Evolutionary conservation across 2,113 vertebrate genomes (phyloP), one percentile per base, ranked within the genome.

Genomic region (Picathartes gymnocephalus): DNA sequence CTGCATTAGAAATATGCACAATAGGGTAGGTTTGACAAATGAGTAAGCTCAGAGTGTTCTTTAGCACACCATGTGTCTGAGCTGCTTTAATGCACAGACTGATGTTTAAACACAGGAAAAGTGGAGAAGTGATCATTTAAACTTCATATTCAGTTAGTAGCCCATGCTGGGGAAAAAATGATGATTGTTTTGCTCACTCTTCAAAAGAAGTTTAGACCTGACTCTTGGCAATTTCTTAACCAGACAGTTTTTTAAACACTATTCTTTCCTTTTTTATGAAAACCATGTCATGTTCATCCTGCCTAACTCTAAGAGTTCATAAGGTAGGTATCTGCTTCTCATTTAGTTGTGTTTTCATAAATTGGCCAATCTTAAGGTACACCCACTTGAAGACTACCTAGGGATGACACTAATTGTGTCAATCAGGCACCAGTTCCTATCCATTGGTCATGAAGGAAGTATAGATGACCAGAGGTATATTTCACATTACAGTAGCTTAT

Each of bases 1-100:
- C 60, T 86, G 48, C 86, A 39, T 90, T 86, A 93, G 69, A 93
- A 96, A 95, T 71, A 74, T 21, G 44, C 89, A 78, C 76, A 93
- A 81, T 86, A 84, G 39, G 31, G 64, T 74, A 73, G 47, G 60
- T 56, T 88, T 93, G 88, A 92, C 80, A 64, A 90, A 94, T 86
- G 72, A 94, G 93, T 88, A 93, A 83, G 72, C 0, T 12, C 71
- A 86, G 70, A 81, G 40, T 53, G 71, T 47, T 88, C 92, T 77
- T 90, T 61, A 90, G 37, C 54, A 90, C 84, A 88, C 71, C 42
- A 56, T 24, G 81, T 88, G 47, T 88, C 72, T 66, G 71, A 84
- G 68, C 31, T 88, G 47, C 71, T 88, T 94, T 94, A 88, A 90
- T 66, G 51, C n/a, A 64, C 62, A 82, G 51, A 7, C n/a, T 73